Conservation (phyloP, 2,113 vertebrate species). For the Mesitornis unicolor region DNA sequence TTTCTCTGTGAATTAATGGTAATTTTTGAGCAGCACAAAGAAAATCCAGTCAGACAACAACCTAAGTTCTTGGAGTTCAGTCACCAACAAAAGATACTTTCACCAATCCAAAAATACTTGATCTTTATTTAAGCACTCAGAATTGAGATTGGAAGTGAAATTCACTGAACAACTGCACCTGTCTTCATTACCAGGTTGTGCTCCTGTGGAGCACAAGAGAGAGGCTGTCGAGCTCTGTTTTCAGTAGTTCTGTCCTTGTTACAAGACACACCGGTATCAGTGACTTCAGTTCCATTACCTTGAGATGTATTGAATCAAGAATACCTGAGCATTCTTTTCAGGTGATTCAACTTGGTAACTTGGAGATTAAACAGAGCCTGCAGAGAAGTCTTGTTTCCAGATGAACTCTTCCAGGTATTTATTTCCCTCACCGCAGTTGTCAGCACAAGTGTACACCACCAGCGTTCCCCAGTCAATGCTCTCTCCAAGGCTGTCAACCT, state of each 20-base stretch:
- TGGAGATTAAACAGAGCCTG: not conserved
- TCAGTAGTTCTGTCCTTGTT: not conserved
- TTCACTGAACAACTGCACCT: not conserved
- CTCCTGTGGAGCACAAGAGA: not conserved
- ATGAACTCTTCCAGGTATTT: constrained; percentile 86
- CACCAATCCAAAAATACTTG: not conserved
- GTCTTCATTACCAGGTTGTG: not conserved
- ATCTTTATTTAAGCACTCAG: constrained; percentile 22
- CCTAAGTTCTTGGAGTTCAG: not conserved
- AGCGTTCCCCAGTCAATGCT: constrained; percentile 94
- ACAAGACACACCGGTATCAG: not conserved
- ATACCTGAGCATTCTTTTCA: not conserved
- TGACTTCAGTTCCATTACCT: not conserved
- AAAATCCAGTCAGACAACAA: not conserved
- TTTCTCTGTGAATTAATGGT: not conserved
- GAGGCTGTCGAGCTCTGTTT: not conserved
- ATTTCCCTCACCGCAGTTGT: constrained; percentile 77
- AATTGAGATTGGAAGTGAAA: not conserved
- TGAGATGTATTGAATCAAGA: not conserved
- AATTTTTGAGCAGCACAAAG: not conserved
- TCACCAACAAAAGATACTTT: not conserved
- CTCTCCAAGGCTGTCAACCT: constrained; percentile 83
- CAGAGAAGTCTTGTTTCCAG: constrained; percentile 91
- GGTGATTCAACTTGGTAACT: not conserved
- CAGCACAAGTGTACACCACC: constrained; percentile 84